Evolutionary conservation across 2,113 vertebrate genomes (phyloP).

Genomic region (Cyrtonyx montezumae): DNA sequence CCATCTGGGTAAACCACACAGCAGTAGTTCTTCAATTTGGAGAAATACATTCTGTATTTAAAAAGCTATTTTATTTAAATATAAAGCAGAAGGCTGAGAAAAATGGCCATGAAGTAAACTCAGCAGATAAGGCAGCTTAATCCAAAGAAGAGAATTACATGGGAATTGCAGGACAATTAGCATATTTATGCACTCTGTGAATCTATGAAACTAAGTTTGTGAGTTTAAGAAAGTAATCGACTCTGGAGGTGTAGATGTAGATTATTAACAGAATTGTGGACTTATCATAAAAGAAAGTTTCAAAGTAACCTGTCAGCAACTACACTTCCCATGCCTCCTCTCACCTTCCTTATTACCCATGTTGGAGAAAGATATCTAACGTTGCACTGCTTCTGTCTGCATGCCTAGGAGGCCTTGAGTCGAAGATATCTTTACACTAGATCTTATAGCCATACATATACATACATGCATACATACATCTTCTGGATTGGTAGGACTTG

Average conservation of each 20-base stretch:
- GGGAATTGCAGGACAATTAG: background rate
- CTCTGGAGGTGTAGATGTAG: background rate
- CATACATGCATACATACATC: background rate
- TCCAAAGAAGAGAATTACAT: background rate
- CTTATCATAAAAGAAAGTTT: background rate
- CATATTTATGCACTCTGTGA: rapidly evolving
- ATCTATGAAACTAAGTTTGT: background rate
- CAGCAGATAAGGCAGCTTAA: background rate
- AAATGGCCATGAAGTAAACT: background rate
- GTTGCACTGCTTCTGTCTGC: background rate
- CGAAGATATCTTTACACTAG: background rate
- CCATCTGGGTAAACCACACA: background rate
- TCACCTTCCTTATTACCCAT: background rate
- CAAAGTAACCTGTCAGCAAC: background rate
- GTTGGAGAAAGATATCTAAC: background rate
- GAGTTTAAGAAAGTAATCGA: background rate
- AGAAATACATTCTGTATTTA: background rate
- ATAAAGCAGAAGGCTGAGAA: background rate
- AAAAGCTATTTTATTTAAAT: too few relatives aligned
- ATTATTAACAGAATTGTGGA: background rate
- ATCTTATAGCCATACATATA: background rate
- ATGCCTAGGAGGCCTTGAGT: background rate
- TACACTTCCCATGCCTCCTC: background rate
- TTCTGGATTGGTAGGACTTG: background rate
- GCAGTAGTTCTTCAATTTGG: background rate